Base-by-base conservation (phyloP, 2,797 vertebrate species). In the Clarias platycephalus region DNA sequence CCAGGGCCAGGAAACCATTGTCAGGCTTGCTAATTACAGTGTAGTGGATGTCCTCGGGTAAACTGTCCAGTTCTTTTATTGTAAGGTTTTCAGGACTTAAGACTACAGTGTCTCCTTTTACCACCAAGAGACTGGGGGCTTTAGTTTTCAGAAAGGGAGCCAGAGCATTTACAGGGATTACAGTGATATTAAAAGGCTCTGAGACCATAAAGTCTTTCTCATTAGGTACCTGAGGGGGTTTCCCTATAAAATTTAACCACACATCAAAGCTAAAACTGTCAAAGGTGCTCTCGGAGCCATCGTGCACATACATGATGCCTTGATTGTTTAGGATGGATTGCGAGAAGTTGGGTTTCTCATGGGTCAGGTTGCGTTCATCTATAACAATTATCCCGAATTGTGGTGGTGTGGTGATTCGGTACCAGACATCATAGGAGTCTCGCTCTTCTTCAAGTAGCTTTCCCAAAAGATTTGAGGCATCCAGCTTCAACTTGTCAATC, bases 231-330 rank as follows among this genome's bases (percentile, higher is more conserved):
- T 77, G 85, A 80, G 92, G 86, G 67, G 90, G 90, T 60, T 91
- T 91, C 64, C 89, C 92, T 88, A 94, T 94, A 40, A 92, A 93
- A 67, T 96, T 96, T 89, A 96, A 91, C 96, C 97, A 97, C 86
- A 95, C 93, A 7, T 92, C 93, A 87, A 98, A 97, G 63, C 92
- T 93, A 89, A 99, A 98, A 91, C 91, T 94, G 93, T 99, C 97
- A 0, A 84, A 90, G 0, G 91, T 92, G 0, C 95, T 96, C 91
- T 98, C 97, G 0, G 97, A 97, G 93, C 97, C 92, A 86, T 98
- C 96, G 0, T 98, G 97, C 70, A 95, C 0, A 28, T 98, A 97
- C 0, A 89, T 91, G 85, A 98, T 91, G 88, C 96, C 96, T 82
- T 95, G 94, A 86, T 94, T 95, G 91, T 96, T 96, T 22, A 98